Evolutionary conservation across 2,113 vertebrate species (phyloP), one percentile per base, ranked within the genome.

Genomic region (Otolemur garnettii): DNA sequence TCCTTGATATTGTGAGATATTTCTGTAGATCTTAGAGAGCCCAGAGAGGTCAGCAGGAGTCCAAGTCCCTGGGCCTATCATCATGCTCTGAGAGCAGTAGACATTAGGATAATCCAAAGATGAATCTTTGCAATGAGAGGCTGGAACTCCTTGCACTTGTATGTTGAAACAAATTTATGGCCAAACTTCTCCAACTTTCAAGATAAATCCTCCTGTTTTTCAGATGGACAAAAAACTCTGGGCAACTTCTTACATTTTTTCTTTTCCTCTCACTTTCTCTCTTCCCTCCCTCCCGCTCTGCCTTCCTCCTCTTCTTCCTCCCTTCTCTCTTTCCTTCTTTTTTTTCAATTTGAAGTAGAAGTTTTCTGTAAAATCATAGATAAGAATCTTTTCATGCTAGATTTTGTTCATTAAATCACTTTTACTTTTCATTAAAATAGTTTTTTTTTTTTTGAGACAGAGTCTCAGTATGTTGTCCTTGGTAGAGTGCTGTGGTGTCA

Each of bases 401-500:
- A n/a, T 91, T 85, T 85, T 15, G 87, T 53, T 82, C 62, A 69
- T 82, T 60, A 87, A 80, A 22, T 66, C 62, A 64, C 72, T 90
- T 59, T 78, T 72, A 77, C 24, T 93, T 96, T 91, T 92, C 7
- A 75, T 77, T 66, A 81, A 91, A 19, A 72, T 85, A 7, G 77
- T 75, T 94, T 90, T 78, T 75, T 50, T 45, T 50, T 50, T 50
- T 50, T 50, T 50, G 45, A 50, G 45, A 50, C 45, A 50, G 45
- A 50, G 45, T 50, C 45, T 50, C 45, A 50, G 8, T 50, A 50
- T 50, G 45, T 50, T 50, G 45, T 10, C 45, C 45, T 50, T 10
- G 10, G 45, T 50, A 50, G 45, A 9, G 45, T 50, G 45, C 45
- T 50, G 8, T 50, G 45, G 1, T 2, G 45, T 50, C 45, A 50